These are phyloP conservation scores for Onychomys arenicola DNA, from an alignment of 2,797 vertebrate species.

Conservation along the genomic window DNA sequence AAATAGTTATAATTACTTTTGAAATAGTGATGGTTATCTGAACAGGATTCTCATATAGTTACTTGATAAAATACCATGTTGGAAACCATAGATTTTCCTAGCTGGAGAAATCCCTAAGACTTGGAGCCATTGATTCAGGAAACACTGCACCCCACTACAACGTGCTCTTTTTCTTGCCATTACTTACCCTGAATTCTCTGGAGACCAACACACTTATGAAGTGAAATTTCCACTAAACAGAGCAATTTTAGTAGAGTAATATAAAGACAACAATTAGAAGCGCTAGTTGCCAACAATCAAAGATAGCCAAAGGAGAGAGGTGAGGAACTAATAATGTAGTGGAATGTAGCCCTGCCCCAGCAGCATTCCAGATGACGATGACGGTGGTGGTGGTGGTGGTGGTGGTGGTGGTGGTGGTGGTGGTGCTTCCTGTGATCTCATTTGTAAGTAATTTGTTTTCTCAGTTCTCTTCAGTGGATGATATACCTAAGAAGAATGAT, in stretches of 20 bases:
- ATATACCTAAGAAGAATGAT: not conserved
- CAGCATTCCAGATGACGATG: not conserved
- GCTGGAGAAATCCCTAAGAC: not conserved
- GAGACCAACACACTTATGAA: not conserved
- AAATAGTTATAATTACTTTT: not conserved
- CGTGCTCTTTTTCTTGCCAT: not conserved
- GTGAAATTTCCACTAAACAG: not conserved
- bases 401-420: too few species aligned
- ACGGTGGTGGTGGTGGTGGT: too few species aligned
- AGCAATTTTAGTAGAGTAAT: not conserved
- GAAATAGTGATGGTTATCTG: constrained; percentile 1
- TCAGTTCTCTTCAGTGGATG: not conserved
- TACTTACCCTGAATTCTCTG: not conserved
- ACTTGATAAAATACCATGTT: not conserved
- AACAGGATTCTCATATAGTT: not conserved
- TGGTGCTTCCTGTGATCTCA: not conserved
- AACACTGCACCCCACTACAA: accelerated
- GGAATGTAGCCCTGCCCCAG: not conserved
- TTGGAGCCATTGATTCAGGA: not conserved
- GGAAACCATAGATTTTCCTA: not conserved
- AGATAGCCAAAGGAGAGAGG: not conserved
- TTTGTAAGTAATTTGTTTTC: not conserved
- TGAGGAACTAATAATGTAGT: not conserved
- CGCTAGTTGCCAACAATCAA: not conserved
- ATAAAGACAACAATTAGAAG: not conserved